phyloP scores from a whole-genome alignment of 1,140 invertebrate genomes.

The Acromyrmex charruanus region DNA sequence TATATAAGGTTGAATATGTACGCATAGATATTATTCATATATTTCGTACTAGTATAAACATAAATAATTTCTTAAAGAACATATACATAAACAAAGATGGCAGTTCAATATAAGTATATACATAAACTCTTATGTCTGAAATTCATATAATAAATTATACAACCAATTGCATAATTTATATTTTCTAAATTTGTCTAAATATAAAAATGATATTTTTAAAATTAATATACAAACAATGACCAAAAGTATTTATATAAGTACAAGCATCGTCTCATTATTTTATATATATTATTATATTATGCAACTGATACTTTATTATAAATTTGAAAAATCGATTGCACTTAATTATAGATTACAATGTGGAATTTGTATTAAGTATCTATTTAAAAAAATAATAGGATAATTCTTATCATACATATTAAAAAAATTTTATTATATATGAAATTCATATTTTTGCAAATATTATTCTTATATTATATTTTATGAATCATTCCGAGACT shows the following conservation, averaged over 20 bases:
- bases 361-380: constrained; percentile 31
- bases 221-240: constrained; percentile 27
- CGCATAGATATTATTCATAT: constrained; percentile 5
- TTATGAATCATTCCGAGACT: neutral
- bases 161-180: constrained; percentile 7
- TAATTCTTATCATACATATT: constrained; percentile 16
- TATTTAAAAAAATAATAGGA: constrained; percentile 27
- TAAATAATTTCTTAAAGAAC: constrained; percentile 37
- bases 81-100: constrained; percentile 41
- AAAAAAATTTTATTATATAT: neutral
- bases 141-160: constrained; percentile 21
- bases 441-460: neutral
- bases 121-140: constrained; percentile 10
- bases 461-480: neutral
- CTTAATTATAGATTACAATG: constrained; percentile 13
- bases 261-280: neutral
- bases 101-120: constrained; percentile 39
- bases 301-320: constrained; percentile 22
- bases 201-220: constrained; percentile 33
- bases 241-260: constrained; percentile 41
- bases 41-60: constrained; percentile 1
- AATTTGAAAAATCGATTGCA: constrained; percentile 22
- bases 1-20: neutral
- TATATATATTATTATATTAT: constrained; percentile 5
- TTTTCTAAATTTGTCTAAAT: constrained; percentile 20